Conservation (phyloP, 2,113 vertebrate genomes). For the Nestor notabilis region DNA sequence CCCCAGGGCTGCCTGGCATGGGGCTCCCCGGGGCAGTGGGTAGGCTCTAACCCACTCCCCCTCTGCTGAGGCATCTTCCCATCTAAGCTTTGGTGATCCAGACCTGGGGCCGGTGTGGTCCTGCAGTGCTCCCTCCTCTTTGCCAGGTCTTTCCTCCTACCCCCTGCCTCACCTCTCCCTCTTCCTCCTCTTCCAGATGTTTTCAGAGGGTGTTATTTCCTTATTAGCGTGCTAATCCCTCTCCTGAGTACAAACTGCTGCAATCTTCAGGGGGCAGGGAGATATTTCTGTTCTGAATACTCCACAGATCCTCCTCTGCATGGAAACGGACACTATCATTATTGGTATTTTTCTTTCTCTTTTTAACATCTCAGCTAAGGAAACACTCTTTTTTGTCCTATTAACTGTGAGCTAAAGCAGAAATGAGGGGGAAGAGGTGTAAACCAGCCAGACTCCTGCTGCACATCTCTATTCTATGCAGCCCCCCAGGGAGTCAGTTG, state of each 20-base stretch:
- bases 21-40: neutral
- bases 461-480: neutral
- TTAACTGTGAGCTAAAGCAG: neutral
- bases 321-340: constrained; percentile 64
- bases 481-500: neutral
- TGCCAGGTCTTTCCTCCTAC: neutral
- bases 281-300: constrained; percentile 60
- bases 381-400: neutral
- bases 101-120: rapidly evolving
- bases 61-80: neutral
- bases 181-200: neutral
- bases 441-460: neutral
- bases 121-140: neutral
- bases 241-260: constrained; percentile 57
- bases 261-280: constrained; percentile 29
- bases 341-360: constrained; percentile 1
- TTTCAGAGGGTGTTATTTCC: neutral
- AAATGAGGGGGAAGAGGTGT: neutral
- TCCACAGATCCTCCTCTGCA: constrained; percentile 67
- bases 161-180: neutral
- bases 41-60: rapidly evolving
- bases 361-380: neutral
- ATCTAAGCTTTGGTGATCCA: neutral
- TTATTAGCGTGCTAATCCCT: constrained; percentile 19
- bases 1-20: rapidly evolving